Percentiles rank a stretch among this genome's conserved stretches.
These are phyloP conservation scores for Eulemur coronatus DNA, from an alignment of 2,797 vertebrate species.

Conservation along the genomic window DNA sequence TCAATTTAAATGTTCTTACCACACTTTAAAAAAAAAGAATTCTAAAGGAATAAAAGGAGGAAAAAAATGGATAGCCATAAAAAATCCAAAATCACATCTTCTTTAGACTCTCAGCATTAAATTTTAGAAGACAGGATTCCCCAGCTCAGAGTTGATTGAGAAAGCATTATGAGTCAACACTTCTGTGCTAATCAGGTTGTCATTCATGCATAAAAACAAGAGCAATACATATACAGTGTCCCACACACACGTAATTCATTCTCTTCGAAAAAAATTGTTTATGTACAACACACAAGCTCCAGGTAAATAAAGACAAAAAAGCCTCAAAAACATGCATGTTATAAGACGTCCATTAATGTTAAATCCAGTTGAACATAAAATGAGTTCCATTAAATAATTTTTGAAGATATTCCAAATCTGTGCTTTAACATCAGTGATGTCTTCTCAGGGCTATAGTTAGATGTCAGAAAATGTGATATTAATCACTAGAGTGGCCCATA, in stretches of 20 bases:
- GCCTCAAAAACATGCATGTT: background rate
- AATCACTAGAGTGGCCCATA: background rate
- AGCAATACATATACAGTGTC: background rate
- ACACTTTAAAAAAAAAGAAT: background rate
- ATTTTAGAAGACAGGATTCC: background rate
- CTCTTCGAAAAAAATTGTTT: background rate
- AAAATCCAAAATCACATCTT: background rate
- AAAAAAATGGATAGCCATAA: no score
- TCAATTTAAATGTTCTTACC: background rate
- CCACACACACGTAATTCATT: background rate
- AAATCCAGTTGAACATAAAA: background rate
- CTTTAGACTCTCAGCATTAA: background rate
- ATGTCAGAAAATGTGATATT: background rate
- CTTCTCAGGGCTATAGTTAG: background rate
- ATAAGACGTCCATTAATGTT: background rate
- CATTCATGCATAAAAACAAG: background rate
- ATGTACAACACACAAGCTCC: background rate
- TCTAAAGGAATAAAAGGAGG: background rate
- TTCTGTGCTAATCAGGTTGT: background rate
- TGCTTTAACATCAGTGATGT: background rate
- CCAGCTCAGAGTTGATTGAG: background rate
- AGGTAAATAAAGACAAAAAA: background rate
- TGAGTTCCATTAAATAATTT: background rate
- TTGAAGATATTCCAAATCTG: background rate
- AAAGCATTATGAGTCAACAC: background rate